Conservation (phyloP, 2,113 vertebrate species). For the Grammomys surdaster region DNA sequence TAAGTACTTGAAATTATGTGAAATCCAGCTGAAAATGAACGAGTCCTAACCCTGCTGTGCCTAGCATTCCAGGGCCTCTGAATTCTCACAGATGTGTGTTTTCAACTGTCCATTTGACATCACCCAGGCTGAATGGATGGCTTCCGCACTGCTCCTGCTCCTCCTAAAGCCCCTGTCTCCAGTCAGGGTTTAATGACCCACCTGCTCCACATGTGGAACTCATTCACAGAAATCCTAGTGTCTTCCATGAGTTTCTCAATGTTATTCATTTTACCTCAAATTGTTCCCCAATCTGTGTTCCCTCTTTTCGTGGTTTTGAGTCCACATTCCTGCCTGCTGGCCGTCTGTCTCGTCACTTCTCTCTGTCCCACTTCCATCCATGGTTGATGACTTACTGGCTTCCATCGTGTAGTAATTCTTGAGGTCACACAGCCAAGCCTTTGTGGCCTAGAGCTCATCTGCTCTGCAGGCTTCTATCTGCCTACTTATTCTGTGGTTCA, state of each 20-base stretch:
- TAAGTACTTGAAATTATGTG: constrained; percentile 20
- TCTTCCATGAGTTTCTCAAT: constrained; percentile 1
- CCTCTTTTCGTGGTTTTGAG: background rate
- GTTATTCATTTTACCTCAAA: background rate
- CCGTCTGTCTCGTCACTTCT: background rate
- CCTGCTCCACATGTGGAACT: background rate
- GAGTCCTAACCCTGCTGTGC: background rate
- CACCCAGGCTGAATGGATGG: background rate
- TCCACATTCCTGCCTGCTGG: background rate
- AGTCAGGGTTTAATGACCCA: background rate
- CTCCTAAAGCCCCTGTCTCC: background rate
- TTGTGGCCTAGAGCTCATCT: background rate
- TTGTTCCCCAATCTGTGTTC: background rate
- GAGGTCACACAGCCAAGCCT: background rate
- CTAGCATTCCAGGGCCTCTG: constrained; percentile 4
- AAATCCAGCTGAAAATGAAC: constrained; percentile 28
- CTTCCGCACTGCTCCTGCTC: background rate
- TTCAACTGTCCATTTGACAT: background rate
- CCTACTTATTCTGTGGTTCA: background rate
- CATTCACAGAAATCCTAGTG: background rate
- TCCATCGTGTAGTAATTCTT: background rate
- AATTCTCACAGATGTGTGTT: constrained; percentile 43
- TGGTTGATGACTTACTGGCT: background rate
- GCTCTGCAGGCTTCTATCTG: background rate
- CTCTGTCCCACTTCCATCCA: background rate